Base-by-base conservation (phyloP, 2,797 vertebrate genomes). In the Harpagifer antarcticus region DNA sequence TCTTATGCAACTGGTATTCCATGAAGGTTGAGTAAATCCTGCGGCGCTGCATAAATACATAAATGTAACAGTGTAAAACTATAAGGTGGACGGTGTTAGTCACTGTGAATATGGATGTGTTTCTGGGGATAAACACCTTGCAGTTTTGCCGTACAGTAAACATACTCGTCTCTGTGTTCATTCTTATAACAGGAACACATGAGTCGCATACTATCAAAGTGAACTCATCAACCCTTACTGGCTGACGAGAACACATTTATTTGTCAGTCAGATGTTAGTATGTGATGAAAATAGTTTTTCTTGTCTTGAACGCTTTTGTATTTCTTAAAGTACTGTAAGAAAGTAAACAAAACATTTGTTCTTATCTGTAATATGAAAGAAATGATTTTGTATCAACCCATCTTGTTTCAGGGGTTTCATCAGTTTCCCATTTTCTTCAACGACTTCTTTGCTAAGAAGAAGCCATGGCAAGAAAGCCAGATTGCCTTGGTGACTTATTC, bases 1-100 rank as follows among this genome's bases (percentile, higher is more conserved):
- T 68, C 27, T 42, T 13, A 45, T 58, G 52, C 40, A 48, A 15
- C 58, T 43, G 15, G 14, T 61, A 15, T 53, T 17, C 6, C n/a
- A 23, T 42, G 11, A 52, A 52, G 27, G 33, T 50, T 57, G 23
- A 58, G 23, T 63, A 45, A 74, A 23, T 44, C 19, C 15, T n/a
- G 74, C 59, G 60, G 59, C 59, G 7, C 55, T 52, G 52, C 33
- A 76, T 73, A 45, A 52, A 74, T 60, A 52, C 62, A 23, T 49
- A 48, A 53, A 78, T 4, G 2, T 53, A 19, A 75, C 12, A 59
- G 43, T 58, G 23, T 56, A 49, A 74, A 20, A 64, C 71, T 67
- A 13, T 58, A 63, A 44, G 0, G 2, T 9, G 75, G 48, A 57
- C 62, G 54, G 47, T 61, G 61, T 47, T 75, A 42, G 70, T 68